A percentile compares a stretch with the other conserved stretches of the same genome.
Conservation (phyloP, 2,888 invertebrate species). For the Pyrgus malvae region DNA sequence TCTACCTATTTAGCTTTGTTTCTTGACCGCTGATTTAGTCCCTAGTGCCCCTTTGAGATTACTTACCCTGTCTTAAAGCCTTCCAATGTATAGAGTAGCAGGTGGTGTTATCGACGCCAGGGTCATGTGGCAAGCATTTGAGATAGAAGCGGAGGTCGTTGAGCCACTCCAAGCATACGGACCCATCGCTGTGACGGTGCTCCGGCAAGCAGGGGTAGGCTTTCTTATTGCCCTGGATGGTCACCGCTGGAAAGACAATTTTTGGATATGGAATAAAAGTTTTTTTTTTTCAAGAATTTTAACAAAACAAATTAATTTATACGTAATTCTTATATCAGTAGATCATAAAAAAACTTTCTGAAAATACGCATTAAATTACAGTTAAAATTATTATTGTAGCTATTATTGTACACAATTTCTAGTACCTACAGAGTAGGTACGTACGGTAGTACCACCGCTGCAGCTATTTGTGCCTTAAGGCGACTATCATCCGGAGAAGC, state of each 20-base stretch:
- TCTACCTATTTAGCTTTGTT: no score
- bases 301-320: background rate
- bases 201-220: slow-evolving; percentile 87
- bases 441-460: no score
- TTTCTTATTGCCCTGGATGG: slow-evolving; percentile 82
- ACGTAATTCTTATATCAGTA: no score
- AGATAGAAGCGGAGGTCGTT: slow-evolving; percentile 87
- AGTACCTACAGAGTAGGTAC: no score
- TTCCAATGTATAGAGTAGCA: slow-evolving; percentile 95
- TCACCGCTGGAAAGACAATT: slow-evolving; percentile 60
- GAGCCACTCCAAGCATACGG: slow-evolving; percentile 92
- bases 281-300: background rate
- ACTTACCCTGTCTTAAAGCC: slow-evolving; percentile 83
- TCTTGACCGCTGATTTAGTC: no score
- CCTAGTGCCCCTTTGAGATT: no score
- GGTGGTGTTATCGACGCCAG: slow-evolving; percentile 83
- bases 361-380: no score
- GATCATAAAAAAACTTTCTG: no score
- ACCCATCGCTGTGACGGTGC: slow-evolving; percentile 82
- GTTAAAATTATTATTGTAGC: no score
- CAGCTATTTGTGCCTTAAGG: no score
- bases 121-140: slow-evolving; percentile 77
- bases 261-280: background rate
- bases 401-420: no score
- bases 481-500: no score